phyloP scores from a whole-genome alignment of 2,113 vertebrate species.

The Dasyprocta punctata region DNA sequence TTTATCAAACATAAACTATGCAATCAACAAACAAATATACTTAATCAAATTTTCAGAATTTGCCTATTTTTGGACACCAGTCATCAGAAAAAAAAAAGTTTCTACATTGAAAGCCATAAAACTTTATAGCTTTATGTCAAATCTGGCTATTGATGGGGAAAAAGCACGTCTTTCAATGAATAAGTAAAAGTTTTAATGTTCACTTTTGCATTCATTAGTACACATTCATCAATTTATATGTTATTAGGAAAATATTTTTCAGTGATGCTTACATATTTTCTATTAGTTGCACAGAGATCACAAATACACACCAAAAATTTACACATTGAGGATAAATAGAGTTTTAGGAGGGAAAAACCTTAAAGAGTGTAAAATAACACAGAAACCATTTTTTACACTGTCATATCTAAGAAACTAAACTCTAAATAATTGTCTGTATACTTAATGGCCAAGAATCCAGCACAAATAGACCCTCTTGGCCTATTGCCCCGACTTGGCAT shows the following conservation, averaged over 20 bases:
- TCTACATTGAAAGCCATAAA: background rate
- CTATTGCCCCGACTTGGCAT: background rate
- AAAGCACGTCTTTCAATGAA: background rate
- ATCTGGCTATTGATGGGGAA: background rate
- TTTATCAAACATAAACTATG: background rate
- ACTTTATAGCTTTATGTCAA: background rate
- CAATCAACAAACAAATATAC: background rate
- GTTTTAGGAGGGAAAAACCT: background rate
- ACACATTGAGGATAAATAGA: background rate
- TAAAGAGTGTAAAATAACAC: background rate
- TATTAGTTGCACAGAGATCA: background rate
- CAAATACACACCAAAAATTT: background rate
- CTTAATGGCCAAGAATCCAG: background rate
- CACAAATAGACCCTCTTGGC: accelerated
- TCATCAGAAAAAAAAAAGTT: conserved; percentile 4
- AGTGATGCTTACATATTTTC: background rate
- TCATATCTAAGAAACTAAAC: background rate
- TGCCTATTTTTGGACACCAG: conserved; percentile 20
- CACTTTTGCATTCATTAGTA: background rate
- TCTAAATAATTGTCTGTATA: accelerated
- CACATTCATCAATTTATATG: background rate
- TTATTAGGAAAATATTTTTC: background rate
- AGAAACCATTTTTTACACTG: background rate
- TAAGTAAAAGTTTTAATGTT: background rate
- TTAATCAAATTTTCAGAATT: conserved; percentile 59